phyloP scores from a whole-genome alignment of 2,113 vertebrate species.

The Merops nubicus region DNA sequence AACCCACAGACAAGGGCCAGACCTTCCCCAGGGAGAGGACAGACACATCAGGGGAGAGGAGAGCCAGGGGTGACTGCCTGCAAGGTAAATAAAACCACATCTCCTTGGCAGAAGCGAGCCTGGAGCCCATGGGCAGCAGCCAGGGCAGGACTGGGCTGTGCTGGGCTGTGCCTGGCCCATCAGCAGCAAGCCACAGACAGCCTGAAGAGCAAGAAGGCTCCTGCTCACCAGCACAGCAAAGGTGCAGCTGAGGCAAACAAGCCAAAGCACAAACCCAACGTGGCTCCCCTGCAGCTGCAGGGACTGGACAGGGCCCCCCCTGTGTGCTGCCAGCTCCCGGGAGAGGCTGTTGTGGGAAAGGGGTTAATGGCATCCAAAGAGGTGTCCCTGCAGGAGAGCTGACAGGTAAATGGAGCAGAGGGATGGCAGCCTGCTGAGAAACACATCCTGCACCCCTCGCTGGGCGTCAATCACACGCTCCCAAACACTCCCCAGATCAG shows the following conservation, averaged over 20 bases:
- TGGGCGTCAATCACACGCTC: background rate
- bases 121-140: background rate
- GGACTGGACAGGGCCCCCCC: background rate
- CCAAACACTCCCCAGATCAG: background rate
- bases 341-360: background rate
- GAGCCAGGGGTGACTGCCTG: fast-evolving
- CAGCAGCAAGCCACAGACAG: background rate
- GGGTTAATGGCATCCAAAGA: background rate
- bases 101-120: fast-evolving
- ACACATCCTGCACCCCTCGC: background rate
- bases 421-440: background rate
- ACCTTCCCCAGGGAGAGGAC: background rate
- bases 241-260: background rate
- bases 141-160: background rate
- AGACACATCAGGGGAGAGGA: background rate
- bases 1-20: background rate
- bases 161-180: background rate
- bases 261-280: background rate
- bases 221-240: background rate
- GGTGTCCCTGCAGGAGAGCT: fast-evolving
- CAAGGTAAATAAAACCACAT: background rate
- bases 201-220: background rate
- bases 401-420: background rate
- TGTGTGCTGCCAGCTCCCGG: fast-evolving
- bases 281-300: fast-evolving